These are phyloP conservation scores for Saccostrea cuccullata DNA, from an alignment of 1,140 invertebrate genomes.

Conservation along the genomic window DNA sequence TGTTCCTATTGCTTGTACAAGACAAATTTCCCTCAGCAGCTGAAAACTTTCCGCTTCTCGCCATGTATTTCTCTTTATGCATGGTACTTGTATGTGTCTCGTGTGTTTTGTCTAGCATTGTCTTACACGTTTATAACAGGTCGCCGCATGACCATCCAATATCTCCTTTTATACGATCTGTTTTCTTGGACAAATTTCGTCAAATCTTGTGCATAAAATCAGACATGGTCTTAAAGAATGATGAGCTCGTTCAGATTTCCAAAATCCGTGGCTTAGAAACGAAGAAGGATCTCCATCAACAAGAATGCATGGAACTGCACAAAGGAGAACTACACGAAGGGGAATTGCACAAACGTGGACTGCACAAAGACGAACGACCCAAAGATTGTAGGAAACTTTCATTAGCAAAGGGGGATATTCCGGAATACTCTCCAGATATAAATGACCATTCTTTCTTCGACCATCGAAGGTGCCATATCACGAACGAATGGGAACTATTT, in stretches of 20 bases:
- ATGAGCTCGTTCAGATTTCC: not conserved
- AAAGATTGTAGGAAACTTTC: not conserved
- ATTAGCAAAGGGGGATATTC: not conserved
- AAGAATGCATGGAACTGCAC: not conserved
- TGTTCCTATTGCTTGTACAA: conserved; percentile 86
- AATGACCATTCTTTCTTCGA: not conserved
- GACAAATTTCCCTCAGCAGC: conserved; percentile 96
- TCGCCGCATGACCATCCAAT: not conserved
- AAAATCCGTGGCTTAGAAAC: not conserved
- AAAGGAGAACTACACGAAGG: too few relatives aligned
- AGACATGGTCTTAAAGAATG: not conserved
- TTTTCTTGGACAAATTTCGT: not conserved
- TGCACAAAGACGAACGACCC: too few relatives aligned
- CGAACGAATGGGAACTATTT: conserved; percentile 4
- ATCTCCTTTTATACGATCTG: not conserved
- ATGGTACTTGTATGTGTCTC: not conserved
- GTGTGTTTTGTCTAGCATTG: not conserved
- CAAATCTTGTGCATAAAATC: not conserved
- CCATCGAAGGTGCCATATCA: not conserved
- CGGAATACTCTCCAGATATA: not conserved
- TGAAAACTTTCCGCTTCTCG: conserved; percentile 85
- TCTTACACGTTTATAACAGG: not conserved
- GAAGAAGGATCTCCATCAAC: not conserved
- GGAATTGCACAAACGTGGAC: not conserved
- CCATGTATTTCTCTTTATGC: conserved; percentile 66